Evolutionary conservation across 1,140 invertebrate genomes (phyloP).

Genomic region (Pygmarrhopalites habei): DNA sequence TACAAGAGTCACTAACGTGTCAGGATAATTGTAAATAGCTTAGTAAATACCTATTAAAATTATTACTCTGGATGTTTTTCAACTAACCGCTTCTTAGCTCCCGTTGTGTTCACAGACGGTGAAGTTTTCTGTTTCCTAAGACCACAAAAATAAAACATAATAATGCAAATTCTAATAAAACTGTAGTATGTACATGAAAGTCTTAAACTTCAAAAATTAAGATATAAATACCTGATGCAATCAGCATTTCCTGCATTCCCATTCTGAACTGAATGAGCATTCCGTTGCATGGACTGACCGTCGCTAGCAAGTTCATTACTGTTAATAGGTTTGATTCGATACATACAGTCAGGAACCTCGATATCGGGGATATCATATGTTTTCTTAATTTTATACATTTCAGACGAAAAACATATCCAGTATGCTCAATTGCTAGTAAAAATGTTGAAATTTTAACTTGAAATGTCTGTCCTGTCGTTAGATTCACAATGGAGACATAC

Average conservation of each 20-base stretch:
- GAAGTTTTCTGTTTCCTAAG: background rate
- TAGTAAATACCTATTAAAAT: background rate
- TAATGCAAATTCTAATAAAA: background rate
- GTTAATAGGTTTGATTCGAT: slow-evolving; percentile 4
- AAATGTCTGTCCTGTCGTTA: too few species aligned
- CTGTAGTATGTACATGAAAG: background rate
- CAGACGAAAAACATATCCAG: too few species aligned
- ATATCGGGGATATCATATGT: background rate
- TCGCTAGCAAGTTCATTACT: background rate
- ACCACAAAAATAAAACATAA: background rate
- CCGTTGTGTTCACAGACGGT: too few species aligned
- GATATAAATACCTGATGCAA: background rate
- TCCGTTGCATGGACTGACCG: background rate
- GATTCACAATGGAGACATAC: too few species aligned
- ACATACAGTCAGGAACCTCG: background rate
- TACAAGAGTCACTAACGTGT: background rate
- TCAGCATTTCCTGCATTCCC: background rate
- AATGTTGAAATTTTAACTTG: too few species aligned
- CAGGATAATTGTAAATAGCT: background rate
- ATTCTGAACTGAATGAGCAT: background rate
- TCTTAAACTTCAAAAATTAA: background rate
- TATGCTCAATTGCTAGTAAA: too few species aligned
- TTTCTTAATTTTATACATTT: slow-evolving; percentile 1
- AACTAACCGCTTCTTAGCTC: too few species aligned
- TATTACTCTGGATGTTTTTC: background rate